A percentile compares a stretch with the other conserved stretches of the same genome.
Evolutionary conservation across 2,797 vertebrate genomes (phyloP).

Genomic region (Vireo griseus): DNA sequence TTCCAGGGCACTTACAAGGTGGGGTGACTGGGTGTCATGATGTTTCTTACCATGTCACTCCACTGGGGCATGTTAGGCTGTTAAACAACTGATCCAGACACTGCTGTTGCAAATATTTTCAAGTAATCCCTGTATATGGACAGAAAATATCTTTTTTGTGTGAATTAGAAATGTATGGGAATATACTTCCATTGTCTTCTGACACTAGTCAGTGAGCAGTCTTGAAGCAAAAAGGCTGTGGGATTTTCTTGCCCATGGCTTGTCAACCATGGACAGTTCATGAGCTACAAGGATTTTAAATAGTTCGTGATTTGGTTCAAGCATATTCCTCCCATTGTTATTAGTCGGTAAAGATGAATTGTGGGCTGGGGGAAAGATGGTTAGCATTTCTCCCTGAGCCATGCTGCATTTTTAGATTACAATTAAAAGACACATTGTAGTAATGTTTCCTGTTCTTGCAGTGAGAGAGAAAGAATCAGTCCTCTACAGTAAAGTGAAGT

Average conservation of each 20-base stretch:
- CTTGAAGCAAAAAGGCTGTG: background rate
- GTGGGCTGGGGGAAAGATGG: background rate
- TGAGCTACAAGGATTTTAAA: background rate
- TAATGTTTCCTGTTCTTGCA: background rate
- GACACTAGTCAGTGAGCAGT: background rate
- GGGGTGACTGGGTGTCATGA: background rate
- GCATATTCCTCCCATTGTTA: background rate
- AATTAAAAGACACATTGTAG: background rate
- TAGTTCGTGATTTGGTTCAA: background rate
- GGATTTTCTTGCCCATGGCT: background rate
- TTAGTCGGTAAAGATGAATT: background rate
- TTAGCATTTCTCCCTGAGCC: background rate
- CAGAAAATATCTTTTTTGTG: background rate
- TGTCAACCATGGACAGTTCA: background rate
- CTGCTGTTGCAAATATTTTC: background rate
- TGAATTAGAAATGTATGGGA: background rate
- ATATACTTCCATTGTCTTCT: background rate
- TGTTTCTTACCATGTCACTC: background rate
- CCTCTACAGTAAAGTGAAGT: background rate
- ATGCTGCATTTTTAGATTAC: background rate
- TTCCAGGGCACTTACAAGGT: conserved; percentile 6
- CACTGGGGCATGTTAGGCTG: background rate
- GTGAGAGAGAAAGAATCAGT: background rate
- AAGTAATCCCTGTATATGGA: background rate
- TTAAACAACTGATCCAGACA: background rate